phyloP scores from a whole-genome alignment of 2,888 invertebrate genomes.

The Agrotis ipsilon region DNA sequence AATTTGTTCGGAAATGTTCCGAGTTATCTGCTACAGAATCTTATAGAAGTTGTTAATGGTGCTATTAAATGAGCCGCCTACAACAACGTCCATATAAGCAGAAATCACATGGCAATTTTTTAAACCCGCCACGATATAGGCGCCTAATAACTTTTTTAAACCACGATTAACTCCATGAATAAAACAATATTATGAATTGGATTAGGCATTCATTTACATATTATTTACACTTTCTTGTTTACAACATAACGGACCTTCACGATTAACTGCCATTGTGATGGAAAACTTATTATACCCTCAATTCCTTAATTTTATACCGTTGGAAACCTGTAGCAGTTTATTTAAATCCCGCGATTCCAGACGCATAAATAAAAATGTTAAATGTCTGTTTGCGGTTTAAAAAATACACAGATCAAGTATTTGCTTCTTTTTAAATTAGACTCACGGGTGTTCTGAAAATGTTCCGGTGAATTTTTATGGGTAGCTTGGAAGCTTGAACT shows the following conservation, averaged over 20 bases:
- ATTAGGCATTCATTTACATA: slow-evolving; percentile 51
- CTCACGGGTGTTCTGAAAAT: slow-evolving; percentile 20
- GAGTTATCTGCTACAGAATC: slow-evolving; percentile 33
- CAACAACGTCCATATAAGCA: slow-evolving; percentile 31
- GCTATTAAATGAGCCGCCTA: slow-evolving; percentile 26
- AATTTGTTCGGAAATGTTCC: slow-evolving; percentile 30
- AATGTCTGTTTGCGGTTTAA: slow-evolving; percentile 53
- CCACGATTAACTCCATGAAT: slow-evolving; percentile 54
- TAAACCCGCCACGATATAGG: slow-evolving; percentile 42
- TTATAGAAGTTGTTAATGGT: slow-evolving; percentile 46
- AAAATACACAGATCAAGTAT: slow-evolving; percentile 44
- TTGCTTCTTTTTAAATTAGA: slow-evolving; percentile 49
- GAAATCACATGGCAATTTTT: slow-evolving; percentile 46
- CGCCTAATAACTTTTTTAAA: slow-evolving; percentile 52
- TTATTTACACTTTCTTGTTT: slow-evolving; percentile 44
- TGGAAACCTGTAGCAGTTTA: slow-evolving; percentile 43
- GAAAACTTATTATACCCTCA: slow-evolving; percentile 32
- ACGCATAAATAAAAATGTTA: slow-evolving; percentile 54
- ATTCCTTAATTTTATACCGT: slow-evolving; percentile 34
- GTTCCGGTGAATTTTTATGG: slow-evolving; percentile 24
- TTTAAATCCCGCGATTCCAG: slow-evolving; percentile 49
- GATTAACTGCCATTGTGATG: slow-evolving; percentile 46
- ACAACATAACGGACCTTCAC: slow-evolving; percentile 43
- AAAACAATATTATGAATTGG: slow-evolving; percentile 52
- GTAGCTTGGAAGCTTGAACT: slow-evolving; percentile 11